Conservation (phyloP, 37 sponge, comb jelly and placozoan genomes). For the Ianthella basta region DNA sequence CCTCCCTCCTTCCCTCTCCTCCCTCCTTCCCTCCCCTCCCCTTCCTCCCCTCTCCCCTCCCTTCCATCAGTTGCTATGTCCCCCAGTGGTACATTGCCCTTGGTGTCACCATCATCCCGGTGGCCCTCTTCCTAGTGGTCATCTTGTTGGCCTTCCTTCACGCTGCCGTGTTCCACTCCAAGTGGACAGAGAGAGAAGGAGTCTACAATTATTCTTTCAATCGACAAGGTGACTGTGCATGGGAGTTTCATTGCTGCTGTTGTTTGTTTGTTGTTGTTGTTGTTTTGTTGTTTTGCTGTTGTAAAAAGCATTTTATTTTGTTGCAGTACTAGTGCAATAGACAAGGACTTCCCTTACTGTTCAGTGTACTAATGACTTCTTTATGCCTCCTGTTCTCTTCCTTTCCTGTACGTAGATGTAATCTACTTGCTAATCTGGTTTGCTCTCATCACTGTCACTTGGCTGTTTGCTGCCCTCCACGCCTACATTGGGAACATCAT, state of each 20-base stretch:
- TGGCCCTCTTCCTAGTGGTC: constrained; percentile 54
- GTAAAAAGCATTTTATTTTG: no score
- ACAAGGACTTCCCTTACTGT: background rate
- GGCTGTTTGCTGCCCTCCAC: constrained; percentile 62
- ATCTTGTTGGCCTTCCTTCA: constrained; percentile 57
- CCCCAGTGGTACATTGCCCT: constrained; percentile 54
- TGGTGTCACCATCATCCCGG: constrained; percentile 58
- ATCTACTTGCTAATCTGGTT: constrained; percentile 65
- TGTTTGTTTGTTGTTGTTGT: no score
- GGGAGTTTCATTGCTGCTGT: no score
- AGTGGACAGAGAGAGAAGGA: constrained; percentile 73
- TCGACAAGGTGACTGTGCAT: constrained; percentile 49
- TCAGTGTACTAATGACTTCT: background rate
- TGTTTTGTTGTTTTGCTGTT: no score
- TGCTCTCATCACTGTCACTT: constrained; percentile 45
- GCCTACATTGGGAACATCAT: constrained; percentile 59
- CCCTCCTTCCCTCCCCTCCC: background rate
- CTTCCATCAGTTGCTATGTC: constrained; percentile 64
- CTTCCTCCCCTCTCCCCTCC: background rate
- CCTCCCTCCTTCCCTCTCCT: background rate
- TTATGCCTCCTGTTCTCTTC: background rate
- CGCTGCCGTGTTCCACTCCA: constrained; percentile 71
- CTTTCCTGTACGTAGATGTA: constrained; percentile 33
- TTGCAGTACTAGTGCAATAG: background rate
- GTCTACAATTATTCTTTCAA: constrained; percentile 80